Base-by-base conservation (phyloP, 2,113 vertebrate genomes). In the Corythornis cristatus region DNA sequence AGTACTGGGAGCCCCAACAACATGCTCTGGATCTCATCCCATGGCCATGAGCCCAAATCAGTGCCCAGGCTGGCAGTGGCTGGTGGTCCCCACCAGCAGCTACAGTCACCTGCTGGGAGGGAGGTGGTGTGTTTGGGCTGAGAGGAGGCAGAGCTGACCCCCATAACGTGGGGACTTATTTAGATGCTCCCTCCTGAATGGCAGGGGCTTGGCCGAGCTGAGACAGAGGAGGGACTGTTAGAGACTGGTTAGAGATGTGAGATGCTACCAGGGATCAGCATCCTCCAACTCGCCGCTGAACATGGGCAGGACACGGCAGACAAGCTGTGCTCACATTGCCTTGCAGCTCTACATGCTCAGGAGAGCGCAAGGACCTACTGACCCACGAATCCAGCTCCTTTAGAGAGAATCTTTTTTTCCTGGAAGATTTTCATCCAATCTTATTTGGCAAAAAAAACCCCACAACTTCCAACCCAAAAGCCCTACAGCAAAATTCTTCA, bases 121-220 rank as follows among this genome's bases (percentile, higher is more conserved):
- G 22, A 80, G 33, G 23, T 35, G 13, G 2, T 6, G 22, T 11
- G 68, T 42, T 42, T 31, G 22, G 25, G 56, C 37, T 67, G 54
- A 31, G 61, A 58, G 31, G 31, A 81, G 60, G 13, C 25, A 88
- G 33, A 91, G 22, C 22, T 51, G 37, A 54, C 31, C 33, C 43
- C 29, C 0, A 0, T 5, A 26, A 8, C 0, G 3, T 57, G 28
- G 15, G 31, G 5, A 15, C 3, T 5, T 0, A 6, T 42, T 68
- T 18, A 68, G 76, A 23, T 62, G 73, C 25, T 70, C 26, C 29
- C 31, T 42, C 19, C 29, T 28, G 43, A 51, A 53, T 1, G 8
- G 35, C 31, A 46, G 58, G 43, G 16, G 8, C 19, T 83, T 35
- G 51, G 26, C 43, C 71, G 46, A 43, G 77, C 53, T 46, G 74